Percentiles rank a stretch among this genome's conserved stretches.
Conservation (phyloP, 2,888 invertebrate genomes). For the Mythimna ferrago region DNA sequence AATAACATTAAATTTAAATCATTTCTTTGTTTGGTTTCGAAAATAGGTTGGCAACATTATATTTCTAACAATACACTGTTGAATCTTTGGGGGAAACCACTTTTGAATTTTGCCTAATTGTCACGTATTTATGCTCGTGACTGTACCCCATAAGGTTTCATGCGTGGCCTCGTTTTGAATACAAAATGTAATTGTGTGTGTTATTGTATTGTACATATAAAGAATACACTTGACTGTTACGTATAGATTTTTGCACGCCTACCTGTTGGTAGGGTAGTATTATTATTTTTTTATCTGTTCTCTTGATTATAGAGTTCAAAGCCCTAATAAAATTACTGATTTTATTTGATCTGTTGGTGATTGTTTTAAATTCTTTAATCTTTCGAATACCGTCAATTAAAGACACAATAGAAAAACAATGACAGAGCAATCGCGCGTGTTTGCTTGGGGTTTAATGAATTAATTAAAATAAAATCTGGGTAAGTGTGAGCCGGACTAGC, state of each 20-base stretch:
- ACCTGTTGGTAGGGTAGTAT: neutral
- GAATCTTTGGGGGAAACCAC: neutral
- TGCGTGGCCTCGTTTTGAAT: constrained; percentile 25
- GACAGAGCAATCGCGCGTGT: no score
- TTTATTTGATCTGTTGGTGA: neutral
- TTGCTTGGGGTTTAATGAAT: no score
- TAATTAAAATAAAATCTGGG: no score
- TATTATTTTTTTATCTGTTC: neutral
- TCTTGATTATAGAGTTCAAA: neutral
- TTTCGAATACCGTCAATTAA: no score
- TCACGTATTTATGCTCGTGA: constrained; percentile 1
- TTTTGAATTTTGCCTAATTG: neutral
- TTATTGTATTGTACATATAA: constrained; percentile 7
- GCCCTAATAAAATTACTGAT: neutral
- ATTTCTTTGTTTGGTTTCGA: no score
- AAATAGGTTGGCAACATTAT: neutral
- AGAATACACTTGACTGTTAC: neutral
- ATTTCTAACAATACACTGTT: neutral
- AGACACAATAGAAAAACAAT: no score
- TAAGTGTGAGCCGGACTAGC: no score
- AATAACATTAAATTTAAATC: no score
- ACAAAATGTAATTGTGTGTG: constrained; percentile 16
- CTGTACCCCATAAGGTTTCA: constrained; percentile 27
- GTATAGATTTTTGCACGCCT: neutral
- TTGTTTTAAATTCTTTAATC: neutral